Base-by-base conservation (phyloP, 1,140 invertebrate genomes). In the Paramacrobiotus metropolitanus region DNA sequence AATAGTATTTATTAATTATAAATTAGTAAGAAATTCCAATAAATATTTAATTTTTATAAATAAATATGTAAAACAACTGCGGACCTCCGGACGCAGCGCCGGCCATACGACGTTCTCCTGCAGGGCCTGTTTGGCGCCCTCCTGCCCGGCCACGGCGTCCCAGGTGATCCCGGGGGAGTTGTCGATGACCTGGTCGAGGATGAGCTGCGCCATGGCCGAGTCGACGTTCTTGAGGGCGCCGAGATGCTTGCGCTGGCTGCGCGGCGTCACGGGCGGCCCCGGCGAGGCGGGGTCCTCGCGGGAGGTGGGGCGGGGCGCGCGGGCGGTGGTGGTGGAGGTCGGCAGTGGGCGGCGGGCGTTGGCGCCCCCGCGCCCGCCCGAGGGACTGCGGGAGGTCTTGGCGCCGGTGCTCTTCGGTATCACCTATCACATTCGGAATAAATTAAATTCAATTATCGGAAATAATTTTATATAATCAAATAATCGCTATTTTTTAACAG, bases 71-170 rank as follows among this genome's bases (percentile, higher is more conserved):
- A 45, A 24, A 63, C 21, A 44, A 64, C 20, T n/a, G n/a, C n/a
- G 44, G 29, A 70, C 73, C 67, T 88, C 91, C 29, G 93, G 93
- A 68, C 92, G 77, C n/a, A 94, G 74, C 28, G 92, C 86, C 3
- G 93, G 93, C 67, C 93, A 77, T 24, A 98, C 89, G 2, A 96
- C 90, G 81, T 96, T 95, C 75, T 98, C 92, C 73, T 93, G 86
- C 4, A 98, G 77, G 0, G 90, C 91, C 75, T 94, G 88, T 72
- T 98, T 98, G 3, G 75, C 77, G 70, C 73, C 73, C 40, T 78
- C 72, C 30, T 80, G 31, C 80, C 93, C 68, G 63, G 89, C 88
- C 66, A 96, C 91, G 68, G 94, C 89, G 62, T 88, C 83, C 90
- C 91, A 96, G 60, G 84, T 80, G 18, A 93, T 79, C 62, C 83